Evolutionary conservation across 2,113 vertebrate genomes (phyloP), one percentile per base, ranked within the genome.

Genomic region (Acrocephalus arundinaceus): DNA sequence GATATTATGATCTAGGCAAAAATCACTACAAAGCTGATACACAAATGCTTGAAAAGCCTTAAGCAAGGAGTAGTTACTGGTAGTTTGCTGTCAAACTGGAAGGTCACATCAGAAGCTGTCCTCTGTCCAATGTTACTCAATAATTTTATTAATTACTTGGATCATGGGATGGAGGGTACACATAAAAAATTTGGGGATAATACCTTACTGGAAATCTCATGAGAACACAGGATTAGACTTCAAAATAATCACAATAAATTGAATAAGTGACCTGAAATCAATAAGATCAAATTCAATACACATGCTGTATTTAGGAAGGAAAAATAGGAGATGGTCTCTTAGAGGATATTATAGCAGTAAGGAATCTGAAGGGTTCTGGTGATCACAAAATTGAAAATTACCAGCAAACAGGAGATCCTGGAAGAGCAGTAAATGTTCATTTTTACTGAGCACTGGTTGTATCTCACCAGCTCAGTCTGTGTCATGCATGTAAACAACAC

Each of bases 231-330:
- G 46, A 59, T 92, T 93, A 89, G 59, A 55, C 45, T 86, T 85
- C 67, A 86, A 90, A 92, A 66, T 73, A 21, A 77, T 88, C 63
- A 71, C 51, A 62, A 84, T 90, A 84, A 89, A 90, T 93, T 84
- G 52, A 65, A 84, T 83, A 90, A 96, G 67, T 35, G 14, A 74
- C 90, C 76, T 66, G 23, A 90, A 90, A 96, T 93, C 72, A 92
- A 48, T 94, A 80, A 16, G 33, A 91, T 68, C 85, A 87, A 85
- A 70, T 72, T 61, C 72, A 85, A 57, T 73, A 57, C 8, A 37
- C 20, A 51, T 51, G 17, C 17, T 88, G 41, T 58, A 65, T 73
- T 90, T 80, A 76, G n/a, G 37, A 87, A 70, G 16, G 13, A 87
- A 93, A 83, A 91, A 46, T 58, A 79, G 66, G 61, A 95, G 83